A percentile compares a stretch with the other conserved stretches of the same genome.
Evolutionary conservation across 30 jellyfish, hydroid and myxozoan species (phyloP).

Genomic region (Chironex yamaguchii): DNA sequence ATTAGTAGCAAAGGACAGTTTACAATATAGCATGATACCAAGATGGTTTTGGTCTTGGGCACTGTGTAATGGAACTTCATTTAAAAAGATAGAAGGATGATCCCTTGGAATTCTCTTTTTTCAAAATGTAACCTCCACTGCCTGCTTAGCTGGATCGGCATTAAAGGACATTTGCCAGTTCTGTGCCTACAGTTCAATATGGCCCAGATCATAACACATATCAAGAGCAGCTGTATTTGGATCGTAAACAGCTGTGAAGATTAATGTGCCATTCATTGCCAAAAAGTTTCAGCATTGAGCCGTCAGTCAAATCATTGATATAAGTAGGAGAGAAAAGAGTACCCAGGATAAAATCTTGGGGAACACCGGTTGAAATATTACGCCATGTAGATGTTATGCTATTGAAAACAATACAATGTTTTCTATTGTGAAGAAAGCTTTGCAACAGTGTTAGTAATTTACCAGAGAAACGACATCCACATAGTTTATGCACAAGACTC

Average conservation of each 20-base stretch:
- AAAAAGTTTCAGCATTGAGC: background rate
- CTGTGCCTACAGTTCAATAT: slow-evolving; percentile 4
- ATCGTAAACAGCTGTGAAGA: background rate
- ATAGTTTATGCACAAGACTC: too few relatives aligned
- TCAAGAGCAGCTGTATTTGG: background rate
- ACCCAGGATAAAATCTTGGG: background rate
- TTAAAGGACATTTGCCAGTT: background rate
- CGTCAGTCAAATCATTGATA: background rate
- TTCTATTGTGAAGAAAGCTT: background rate
- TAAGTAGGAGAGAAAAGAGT: background rate
- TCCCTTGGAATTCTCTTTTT: background rate
- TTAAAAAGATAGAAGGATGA: background rate
- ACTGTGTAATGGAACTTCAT: too few relatives aligned
- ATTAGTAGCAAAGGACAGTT: background rate
- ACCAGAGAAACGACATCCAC: background rate
- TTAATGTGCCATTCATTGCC: background rate
- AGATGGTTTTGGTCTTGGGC: too few relatives aligned
- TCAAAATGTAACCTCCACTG: background rate
- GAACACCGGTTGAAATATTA: background rate
- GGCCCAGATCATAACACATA: background rate
- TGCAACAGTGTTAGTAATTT: background rate
- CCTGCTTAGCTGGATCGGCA: background rate
- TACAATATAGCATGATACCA: background rate
- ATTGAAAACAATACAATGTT: background rate
- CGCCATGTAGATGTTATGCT: background rate